Base-by-base conservation (phyloP, 2,888 invertebrate genomes). In the Pyrrhosoma nymphula region DNA sequence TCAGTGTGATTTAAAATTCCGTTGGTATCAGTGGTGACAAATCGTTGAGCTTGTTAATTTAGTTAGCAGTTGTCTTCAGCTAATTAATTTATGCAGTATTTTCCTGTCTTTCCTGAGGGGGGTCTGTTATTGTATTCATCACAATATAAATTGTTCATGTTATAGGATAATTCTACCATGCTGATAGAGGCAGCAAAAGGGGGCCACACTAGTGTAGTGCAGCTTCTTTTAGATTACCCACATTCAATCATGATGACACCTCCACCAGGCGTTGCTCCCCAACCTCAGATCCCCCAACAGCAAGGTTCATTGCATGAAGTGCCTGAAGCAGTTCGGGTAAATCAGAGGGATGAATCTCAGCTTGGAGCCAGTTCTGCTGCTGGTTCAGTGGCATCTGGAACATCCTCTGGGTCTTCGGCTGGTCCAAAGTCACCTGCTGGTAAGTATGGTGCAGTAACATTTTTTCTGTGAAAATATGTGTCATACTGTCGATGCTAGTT, bases 121-220 rank as follows among this genome's bases (percentile, higher is more conserved):
- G n/a, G 2, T 69, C 3, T 69, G 12, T 26, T 26, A 2, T 23
- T 69, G n/a, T 69, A 1, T 18, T 69, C 26, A 69, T 69, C 60
- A 60, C 60, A 18, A 60, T 60, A 60, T 47, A 47, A 47, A 47
- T 14, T 20, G 20, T 60, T 60, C 95, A 69, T 95, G 91, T 96
- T 97, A 26, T 96, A 98, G 98, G 99, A 99, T 97, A 99, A 99
- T 97, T 99, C 99, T 95, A 99, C 99, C 95, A 99, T 99, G 98
- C 98, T 99, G 96, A 99, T 99, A 96, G 99, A 99, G 97, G 99
- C 99, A 95, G 99, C 99, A 93, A 99, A 99, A 97, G 99, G 99
- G 95, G 99, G 99, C 0, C 99, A 99, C 97, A 99, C 99, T 47
- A 98, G 98, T 96, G 99, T 99, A 95, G 99, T 99, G 95, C 99